phyloP scores from a whole-genome alignment of 2,797 vertebrate species.

The Dermochelys coriacea region DNA sequence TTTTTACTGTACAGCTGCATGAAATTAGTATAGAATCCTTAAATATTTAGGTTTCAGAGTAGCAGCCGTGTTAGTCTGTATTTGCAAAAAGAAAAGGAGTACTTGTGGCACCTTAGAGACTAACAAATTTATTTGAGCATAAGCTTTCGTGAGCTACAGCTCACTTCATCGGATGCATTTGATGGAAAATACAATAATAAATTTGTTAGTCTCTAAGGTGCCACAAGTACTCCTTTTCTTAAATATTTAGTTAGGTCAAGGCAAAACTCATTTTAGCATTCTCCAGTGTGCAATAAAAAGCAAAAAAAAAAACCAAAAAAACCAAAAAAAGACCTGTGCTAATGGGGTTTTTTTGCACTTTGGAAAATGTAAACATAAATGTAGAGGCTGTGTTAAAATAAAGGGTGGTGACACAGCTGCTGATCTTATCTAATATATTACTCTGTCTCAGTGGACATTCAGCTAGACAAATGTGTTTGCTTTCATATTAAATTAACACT shows the following conservation, averaged over 20 bases:
- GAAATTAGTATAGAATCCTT: conserved; percentile 9
- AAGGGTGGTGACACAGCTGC: background rate
- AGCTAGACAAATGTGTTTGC: background rate
- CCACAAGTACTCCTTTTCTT: too few species aligned
- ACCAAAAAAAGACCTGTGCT: background rate
- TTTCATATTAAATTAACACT: background rate
- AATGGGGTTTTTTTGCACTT: background rate
- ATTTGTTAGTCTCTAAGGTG: too few species aligned
- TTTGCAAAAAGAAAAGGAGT: too few species aligned
- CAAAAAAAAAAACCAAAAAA: background rate
- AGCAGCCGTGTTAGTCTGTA: too few species aligned
- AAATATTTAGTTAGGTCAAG: conserved; percentile 36
- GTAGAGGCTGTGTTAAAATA: background rate
- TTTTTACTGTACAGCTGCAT: conserved; percentile 43
- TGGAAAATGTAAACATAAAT: conserved; percentile 23
- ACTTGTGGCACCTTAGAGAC: too few species aligned
- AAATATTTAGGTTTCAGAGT: conserved; percentile 43
- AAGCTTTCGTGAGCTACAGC: too few species aligned
- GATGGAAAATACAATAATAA: too few species aligned
- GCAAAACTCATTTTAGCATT: conserved; percentile 1
- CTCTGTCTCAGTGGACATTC: background rate
- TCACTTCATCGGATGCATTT: too few species aligned
- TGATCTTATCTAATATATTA: background rate
- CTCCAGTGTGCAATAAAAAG: conserved; percentile 1
- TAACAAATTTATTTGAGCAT: too few species aligned